Conservation (phyloP, 2,113 vertebrate species). For the Syrrhaptes paradoxus region DNA sequence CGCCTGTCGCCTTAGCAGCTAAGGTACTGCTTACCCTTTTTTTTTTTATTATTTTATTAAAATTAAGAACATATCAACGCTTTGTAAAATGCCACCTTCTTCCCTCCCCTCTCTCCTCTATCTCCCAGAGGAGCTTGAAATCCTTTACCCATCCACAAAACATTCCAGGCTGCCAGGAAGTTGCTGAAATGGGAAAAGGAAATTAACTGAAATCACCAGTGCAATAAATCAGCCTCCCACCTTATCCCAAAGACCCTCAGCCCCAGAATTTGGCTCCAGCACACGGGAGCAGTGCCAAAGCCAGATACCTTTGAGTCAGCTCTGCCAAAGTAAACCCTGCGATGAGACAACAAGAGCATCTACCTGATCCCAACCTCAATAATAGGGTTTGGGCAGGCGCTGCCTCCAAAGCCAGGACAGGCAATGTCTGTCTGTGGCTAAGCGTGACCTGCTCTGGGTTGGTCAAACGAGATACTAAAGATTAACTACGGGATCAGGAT, state of each 20-base stretch:
- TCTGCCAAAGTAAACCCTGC: not conserved
- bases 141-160: not conserved
- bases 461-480: not conserved
- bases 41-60: not conserved
- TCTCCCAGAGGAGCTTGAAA: not conserved
- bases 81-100: not conserved
- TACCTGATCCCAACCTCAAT: accelerated
- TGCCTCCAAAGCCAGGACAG: not conserved
- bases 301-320: not conserved
- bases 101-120: not conserved
- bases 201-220: not conserved
- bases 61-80: not conserved
- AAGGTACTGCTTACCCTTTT: not conserved
- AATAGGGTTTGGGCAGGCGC: accelerated
- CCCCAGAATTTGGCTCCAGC: not conserved
- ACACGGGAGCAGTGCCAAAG: not conserved
- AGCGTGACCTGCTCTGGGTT: not conserved
- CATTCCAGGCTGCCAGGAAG: not conserved
- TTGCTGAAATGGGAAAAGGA: not conserved
- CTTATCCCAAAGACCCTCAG: not conserved
- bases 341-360: accelerated
- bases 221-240: not conserved
- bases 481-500: not conserved
- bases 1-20: not conserved
- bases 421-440: not conserved